phyloP scores from a whole-genome alignment of 1,140 invertebrate genomes.

The Carposina sasakii region DNA sequence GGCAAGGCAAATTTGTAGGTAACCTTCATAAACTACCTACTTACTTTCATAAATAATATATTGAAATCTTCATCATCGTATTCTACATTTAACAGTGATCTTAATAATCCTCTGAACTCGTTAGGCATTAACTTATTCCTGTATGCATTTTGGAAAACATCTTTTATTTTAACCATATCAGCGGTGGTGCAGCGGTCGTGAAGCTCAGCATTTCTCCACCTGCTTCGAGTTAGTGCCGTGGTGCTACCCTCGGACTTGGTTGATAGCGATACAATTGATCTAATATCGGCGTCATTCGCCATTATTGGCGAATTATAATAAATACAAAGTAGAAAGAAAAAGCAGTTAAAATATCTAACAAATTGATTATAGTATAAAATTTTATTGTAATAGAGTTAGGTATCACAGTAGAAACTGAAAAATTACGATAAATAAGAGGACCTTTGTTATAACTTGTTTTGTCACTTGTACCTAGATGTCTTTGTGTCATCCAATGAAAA shows the following conservation, averaged over 20 bases:
- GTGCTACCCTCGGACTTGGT: slow-evolving; percentile 46
- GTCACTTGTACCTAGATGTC: too few relatives aligned
- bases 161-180: slow-evolving; percentile 57
- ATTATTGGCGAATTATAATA: too few relatives aligned
- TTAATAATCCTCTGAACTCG: slow-evolving; percentile 44
- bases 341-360: too few relatives aligned
- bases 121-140: slow-evolving; percentile 41
- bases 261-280: slow-evolving; percentile 43
- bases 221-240: slow-evolving; percentile 19
- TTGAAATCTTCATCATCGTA: slow-evolving; percentile 65
- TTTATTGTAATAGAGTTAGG: too few relatives aligned
- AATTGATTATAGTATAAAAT: too few relatives aligned
- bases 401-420: too few relatives aligned
- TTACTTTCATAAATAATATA: slow-evolving; percentile 63
- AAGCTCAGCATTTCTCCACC: slow-evolving; percentile 46
- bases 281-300: slow-evolving; percentile 45
- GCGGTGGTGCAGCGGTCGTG: slow-evolving; percentile 51
- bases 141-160: slow-evolving; percentile 44
- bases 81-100: slow-evolving; percentile 48
- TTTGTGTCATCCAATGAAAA: too few relatives aligned
- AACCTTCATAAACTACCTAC: neutral
- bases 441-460: too few relatives aligned
- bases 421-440: too few relatives aligned
- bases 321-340: too few relatives aligned
- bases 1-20: neutral